phyloP scores from a whole-genome alignment of 2,797 vertebrate species.

The Dermochelys coriacea region DNA sequence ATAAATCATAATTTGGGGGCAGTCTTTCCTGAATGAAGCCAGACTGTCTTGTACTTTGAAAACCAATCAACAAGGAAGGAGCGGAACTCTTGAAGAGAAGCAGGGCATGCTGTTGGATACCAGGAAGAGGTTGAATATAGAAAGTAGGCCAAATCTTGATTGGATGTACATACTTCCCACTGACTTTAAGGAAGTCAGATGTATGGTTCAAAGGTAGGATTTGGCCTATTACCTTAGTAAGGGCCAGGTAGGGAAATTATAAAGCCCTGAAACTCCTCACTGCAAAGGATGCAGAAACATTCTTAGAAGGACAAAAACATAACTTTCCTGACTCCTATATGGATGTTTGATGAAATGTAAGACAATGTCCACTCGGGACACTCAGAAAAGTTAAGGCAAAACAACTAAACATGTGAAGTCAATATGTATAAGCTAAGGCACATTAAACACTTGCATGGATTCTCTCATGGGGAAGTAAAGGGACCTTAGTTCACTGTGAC shows the following conservation, averaged over 20 bases:
- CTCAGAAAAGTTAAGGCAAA: no score
- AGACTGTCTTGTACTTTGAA: not conserved
- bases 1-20: conserved; percentile 10
- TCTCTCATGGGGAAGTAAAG: no score
- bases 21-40: not conserved
- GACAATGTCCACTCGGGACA: no score
- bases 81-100: not conserved
- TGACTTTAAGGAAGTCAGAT: not conserved
- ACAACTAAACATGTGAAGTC: no score
- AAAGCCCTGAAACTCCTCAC: not conserved
- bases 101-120: not conserved
- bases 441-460: no score
- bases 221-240: not conserved
- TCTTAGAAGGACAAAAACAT: not conserved
- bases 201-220: not conserved
- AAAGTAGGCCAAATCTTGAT: not conserved
- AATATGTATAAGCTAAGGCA: no score
- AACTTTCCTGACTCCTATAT: not conserved
- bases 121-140: not conserved
- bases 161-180: not conserved
- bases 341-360: no score
- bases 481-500: no score
- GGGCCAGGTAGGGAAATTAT: not conserved
- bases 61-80: conserved; percentile 3
- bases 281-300: not conserved